A percentile compares a stretch with the other conserved stretches of the same genome.
Conservation (phyloP, 2,888 invertebrate species). For the Acholoe squamosa region DNA sequence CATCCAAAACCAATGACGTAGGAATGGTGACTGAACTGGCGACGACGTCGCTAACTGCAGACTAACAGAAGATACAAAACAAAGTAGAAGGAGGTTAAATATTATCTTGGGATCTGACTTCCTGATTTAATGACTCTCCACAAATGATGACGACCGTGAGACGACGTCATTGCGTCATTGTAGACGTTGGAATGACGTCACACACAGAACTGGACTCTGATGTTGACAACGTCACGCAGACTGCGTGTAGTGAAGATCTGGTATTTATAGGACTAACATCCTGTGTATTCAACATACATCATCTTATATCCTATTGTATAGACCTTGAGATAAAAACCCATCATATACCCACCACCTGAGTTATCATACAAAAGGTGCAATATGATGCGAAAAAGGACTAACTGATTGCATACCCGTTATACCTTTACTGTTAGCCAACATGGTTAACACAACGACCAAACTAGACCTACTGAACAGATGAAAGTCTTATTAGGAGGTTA, state of each 20-base stretch:
- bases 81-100: no score
- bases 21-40: not conserved
- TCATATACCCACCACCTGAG: no score
- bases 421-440: no score
- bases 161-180: not conserved
- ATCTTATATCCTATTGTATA: not conserved
- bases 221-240: not conserved
- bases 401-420: no score
- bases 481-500: not conserved
- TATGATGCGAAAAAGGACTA: no score
- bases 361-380: no score
- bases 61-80: not conserved
- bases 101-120: no score
- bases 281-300: no score
- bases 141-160: not conserved
- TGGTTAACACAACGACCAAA: no score
- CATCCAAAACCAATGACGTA: not conserved
- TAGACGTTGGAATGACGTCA: conserved; percentile 10
- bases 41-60: not conserved
- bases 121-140: not conserved
- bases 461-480: not conserved
- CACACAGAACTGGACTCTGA: not conserved
- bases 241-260: conserved; percentile 1
- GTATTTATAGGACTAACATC: not conserved
- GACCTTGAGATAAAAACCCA: no score